phyloP scores from a whole-genome alignment of 2,888 invertebrate species.

The Amphipoea lucens region DNA sequence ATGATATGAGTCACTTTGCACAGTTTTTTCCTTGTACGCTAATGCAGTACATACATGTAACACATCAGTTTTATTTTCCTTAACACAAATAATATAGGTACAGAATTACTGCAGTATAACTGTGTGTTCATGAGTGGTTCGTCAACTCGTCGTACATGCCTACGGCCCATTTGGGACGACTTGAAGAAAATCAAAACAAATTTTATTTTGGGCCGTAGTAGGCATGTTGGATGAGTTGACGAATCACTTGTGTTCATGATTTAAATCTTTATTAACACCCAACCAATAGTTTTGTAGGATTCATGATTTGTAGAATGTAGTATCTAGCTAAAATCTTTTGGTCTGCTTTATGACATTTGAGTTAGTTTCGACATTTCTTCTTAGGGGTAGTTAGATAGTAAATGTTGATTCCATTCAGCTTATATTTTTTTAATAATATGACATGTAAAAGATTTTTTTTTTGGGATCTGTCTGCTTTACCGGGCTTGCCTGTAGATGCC shows the following conservation, averaged over 20 bases:
- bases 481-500: too few relatives aligned
- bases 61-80: neutral
- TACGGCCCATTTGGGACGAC: too few relatives aligned
- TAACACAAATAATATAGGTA: neutral
- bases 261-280: neutral
- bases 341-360: neutral
- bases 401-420: too few relatives aligned
- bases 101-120: neutral
- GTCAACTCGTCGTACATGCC: too few relatives aligned
- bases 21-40: constrained; percentile 15
- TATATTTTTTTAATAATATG: neutral
- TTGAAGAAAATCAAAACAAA: too few relatives aligned
- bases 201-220: too few relatives aligned
- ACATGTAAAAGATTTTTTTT: neutral
- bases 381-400: too few relatives aligned
- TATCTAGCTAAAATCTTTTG: neutral
- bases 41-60: neutral
- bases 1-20: neutral
- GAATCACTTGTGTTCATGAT: neutral
- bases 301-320: neutral
- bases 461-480: too few relatives aligned
- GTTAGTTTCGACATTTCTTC: too few relatives aligned
- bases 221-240: too few relatives aligned
- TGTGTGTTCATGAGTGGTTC: neutral
- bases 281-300: neutral